phyloP scores from a whole-genome alignment of 2,797 vertebrate species.

The Pteronotus mesoamericanus region DNA sequence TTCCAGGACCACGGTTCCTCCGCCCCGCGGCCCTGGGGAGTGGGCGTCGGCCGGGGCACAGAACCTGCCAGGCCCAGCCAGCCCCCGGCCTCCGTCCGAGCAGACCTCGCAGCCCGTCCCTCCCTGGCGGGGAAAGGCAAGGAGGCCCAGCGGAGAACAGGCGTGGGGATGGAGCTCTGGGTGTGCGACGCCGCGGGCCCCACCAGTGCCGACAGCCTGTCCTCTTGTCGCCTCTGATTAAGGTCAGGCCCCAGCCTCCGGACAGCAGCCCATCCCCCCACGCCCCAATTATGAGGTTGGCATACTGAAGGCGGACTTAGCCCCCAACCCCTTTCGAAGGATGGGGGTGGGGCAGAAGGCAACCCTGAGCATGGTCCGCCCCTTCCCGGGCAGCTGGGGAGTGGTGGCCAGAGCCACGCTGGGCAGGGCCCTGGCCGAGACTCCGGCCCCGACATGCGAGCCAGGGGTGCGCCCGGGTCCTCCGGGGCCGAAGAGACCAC shows the following conservation, averaged over 20 bases:
- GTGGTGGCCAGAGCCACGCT: too few species aligned
- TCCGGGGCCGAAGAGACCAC: background rate
- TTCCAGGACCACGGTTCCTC: background rate
- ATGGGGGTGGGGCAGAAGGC: background rate
- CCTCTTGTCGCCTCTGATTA: constrained; percentile 24
- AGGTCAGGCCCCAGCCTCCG: background rate
- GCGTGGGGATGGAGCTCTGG: background rate
- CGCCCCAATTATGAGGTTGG: background rate
- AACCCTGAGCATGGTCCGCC: background rate
- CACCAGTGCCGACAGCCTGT: background rate
- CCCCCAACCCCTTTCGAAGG: background rate
- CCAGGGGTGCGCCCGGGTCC: background rate
- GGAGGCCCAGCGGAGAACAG: background rate
- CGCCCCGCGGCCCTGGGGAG: background rate
- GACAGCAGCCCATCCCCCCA: background rate
- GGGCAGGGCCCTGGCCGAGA: background rate
- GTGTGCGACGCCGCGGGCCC: background rate
- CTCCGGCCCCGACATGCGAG: background rate
- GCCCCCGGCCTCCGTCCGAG: background rate
- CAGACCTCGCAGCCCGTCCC: background rate
- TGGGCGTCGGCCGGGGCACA: background rate
- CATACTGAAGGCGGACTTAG: background rate
- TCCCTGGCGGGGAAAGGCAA: background rate
- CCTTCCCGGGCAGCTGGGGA: background rate
- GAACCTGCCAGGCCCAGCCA: background rate